phyloP scores from a whole-genome alignment of 1,140 invertebrate species.

The Asobara japonica region DNA sequence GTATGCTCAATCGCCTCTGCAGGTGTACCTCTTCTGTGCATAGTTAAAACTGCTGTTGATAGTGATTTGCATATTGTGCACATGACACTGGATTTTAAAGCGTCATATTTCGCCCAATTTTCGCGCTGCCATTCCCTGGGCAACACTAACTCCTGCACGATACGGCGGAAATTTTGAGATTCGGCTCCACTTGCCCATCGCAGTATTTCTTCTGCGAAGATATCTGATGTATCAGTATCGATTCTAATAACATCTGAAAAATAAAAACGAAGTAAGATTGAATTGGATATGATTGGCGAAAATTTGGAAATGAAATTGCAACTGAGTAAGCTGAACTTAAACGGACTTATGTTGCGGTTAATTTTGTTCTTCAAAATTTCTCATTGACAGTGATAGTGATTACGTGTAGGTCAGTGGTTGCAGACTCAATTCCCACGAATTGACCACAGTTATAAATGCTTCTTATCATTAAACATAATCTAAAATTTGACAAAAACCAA shows the following conservation, averaged over 20 bases:
- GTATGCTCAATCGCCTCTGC: constrained; percentile 55
- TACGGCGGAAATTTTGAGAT: constrained; percentile 39
- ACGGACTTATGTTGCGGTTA: too few species aligned
- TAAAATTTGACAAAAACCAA: too few species aligned
- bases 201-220: constrained; percentile 42
- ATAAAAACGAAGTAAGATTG: background rate
- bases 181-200: constrained; percentile 39
- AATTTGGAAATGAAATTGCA: too few species aligned
- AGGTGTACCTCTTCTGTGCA: constrained; percentile 54
- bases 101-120: constrained; percentile 37
- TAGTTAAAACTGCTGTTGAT: constrained; percentile 57
- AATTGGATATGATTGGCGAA: background rate
- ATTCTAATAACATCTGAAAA: background rate
- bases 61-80: constrained; percentile 69
- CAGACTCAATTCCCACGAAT: too few species aligned
- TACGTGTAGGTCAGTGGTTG: too few species aligned
- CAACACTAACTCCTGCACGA: constrained; percentile 40
- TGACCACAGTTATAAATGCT: too few species aligned
- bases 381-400: too few species aligned
- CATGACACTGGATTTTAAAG: constrained; percentile 41
- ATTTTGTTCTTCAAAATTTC: too few species aligned
- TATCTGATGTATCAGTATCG: background rate
- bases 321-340: too few species aligned
- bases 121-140: constrained; percentile 39
- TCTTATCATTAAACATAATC: too few species aligned